Evolutionary conservation across 1,140 invertebrate genomes (phyloP).

Genomic region (Euura saliciscinereae): DNA sequence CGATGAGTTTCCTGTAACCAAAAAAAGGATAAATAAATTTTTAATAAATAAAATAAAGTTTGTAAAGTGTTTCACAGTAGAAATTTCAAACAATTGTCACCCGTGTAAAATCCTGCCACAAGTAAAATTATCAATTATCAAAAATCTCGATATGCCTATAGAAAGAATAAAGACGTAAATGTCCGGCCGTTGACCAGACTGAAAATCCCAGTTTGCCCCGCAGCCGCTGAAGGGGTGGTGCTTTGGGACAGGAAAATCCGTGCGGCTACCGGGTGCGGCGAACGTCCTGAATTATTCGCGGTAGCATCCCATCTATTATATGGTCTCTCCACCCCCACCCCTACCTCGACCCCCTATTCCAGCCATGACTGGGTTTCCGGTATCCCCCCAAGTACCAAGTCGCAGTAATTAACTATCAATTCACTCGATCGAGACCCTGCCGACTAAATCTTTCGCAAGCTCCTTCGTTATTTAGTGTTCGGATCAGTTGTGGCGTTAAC

Average conservation of each 20-base stretch:
- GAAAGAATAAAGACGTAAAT: no score
- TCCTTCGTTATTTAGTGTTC: conserved; percentile 12
- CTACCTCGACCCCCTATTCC: conserved; percentile 2
- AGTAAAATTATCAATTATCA: no score
- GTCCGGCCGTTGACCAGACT: no score
- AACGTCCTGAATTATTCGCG: conserved; percentile 44
- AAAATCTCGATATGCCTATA: no score
- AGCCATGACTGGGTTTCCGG: conserved; percentile 20
- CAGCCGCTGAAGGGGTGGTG: not conserved
- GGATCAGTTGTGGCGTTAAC: conserved; percentile 10
- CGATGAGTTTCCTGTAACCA: no score
- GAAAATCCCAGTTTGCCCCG: no score
- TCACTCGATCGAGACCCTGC: conserved; percentile 33
- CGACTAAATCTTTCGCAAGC: conserved; percentile 10
- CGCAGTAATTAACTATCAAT: conserved; percentile 50
- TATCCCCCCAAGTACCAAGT: conserved; percentile 41
- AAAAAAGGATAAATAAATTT: no score
- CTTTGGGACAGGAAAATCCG: conserved; percentile 48
- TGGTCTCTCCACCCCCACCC: not conserved
- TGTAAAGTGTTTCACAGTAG: no score
- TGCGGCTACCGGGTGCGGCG: conserved; percentile 9
- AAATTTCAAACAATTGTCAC: no score
- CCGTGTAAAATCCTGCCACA: no score
- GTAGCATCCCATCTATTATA: conserved; percentile 35
- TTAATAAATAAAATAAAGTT: no score